These are phyloP conservation scores for Sarcophaga bullata DNA, from an alignment of 1,140 invertebrate species.

Conservation along the genomic window DNA sequence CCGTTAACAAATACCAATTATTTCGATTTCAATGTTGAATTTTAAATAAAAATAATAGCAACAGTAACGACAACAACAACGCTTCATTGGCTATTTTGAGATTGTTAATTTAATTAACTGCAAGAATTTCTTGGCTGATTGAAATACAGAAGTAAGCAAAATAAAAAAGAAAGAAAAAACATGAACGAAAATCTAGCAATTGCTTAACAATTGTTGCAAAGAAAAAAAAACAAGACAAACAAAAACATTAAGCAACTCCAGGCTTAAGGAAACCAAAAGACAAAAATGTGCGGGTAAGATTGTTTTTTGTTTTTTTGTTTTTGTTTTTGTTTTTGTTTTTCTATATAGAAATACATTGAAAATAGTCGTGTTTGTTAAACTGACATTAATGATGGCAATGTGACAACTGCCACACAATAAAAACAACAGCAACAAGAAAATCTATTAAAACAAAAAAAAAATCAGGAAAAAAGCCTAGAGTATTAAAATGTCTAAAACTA, in stretches of 20 bases:
- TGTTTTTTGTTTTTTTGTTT: too few relatives aligned
- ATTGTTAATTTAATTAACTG: constrained; percentile 20
- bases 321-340: background rate
- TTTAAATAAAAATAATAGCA: background rate
- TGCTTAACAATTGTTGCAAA: too few relatives aligned
- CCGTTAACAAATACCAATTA: background rate
- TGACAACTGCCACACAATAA: constrained; percentile 23
- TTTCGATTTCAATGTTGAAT: background rate
- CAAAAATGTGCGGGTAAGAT: constrained; percentile 23
- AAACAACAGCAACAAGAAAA: constrained; percentile 17
- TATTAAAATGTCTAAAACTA: constrained; percentile 6
- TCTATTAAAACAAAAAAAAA: background rate
- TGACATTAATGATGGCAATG: constrained; percentile 24
- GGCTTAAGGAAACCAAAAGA: background rate
- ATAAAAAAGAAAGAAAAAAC: background rate
- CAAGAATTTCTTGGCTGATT: background rate
- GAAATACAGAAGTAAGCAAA: background rate
- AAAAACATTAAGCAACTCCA: background rate
- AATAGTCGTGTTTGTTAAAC: constrained; percentile 26
- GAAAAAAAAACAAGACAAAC: too few relatives aligned
- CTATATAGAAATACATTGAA: background rate
- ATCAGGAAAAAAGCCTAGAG: too few relatives aligned
- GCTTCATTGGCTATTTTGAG: background rate
- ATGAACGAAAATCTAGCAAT: background rate
- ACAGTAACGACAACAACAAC: too few relatives aligned